Base-by-base conservation (phyloP, 2,113 vertebrate species). In the rabbit (Oryctolagus cuniculus) region DNA sequence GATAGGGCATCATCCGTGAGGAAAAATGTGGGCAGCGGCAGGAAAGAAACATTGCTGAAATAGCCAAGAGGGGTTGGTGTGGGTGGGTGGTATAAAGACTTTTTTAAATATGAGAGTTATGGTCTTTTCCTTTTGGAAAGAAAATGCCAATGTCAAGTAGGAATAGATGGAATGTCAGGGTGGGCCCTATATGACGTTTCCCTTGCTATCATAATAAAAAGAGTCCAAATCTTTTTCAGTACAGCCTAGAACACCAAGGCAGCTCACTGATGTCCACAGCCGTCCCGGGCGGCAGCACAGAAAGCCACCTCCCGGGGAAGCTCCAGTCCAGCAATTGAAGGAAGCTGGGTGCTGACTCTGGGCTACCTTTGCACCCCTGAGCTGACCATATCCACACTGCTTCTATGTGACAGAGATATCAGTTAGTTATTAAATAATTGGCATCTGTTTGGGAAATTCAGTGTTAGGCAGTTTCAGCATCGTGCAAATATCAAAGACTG, bases 351-450 rank as follows among this genome's bases (percentile, higher is more conserved):
- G 63, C 55, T 49, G 44, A 6, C n/a, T 36, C 19, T 31, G 6
- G 2, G 3, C 34, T 55, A 17, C 63, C 1, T 0, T 55, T 38
- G 51, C 11, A 1, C 2, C 29, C 51, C 29, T 44, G 25, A 4
- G 51, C 11, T 70, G 25, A 13, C 6, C 16, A 11, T 55, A 16
- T 87, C 34, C 17, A 27, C 10, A 13, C 11, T 21, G 11, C 9
- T 80, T 75, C 84, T 13, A 31, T 10, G 10, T 36, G 38, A 55
- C 4, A 38, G 58, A 86, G 24, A 91, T 72, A 80, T 75, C 55
- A 58, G 55, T 58, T 15, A 58, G 55, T 58, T 17, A 58, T 58
- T 58, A 17, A 58, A 58, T 58, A 19, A 58, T 16, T 3, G 19
- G 19, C 55, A 21, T 58, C 55, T 58, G 19, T 15, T 16, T 58